Conservation (phyloP, 1,140 invertebrate genomes). For the Bombus sibiricus region DNA sequence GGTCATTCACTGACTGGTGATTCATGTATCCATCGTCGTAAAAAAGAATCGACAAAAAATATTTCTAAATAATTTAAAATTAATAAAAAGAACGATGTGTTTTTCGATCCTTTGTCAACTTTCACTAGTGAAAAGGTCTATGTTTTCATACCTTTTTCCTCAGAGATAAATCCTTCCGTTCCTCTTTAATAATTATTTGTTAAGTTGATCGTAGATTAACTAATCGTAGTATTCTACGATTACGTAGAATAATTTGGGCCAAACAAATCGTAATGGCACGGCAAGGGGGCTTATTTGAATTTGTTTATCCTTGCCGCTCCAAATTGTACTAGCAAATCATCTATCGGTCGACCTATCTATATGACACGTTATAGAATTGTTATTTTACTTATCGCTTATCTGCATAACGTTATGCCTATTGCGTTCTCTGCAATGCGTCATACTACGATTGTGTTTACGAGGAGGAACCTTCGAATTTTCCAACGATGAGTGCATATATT, state of each 20-base stretch:
- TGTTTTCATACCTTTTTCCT: rapidly evolving
- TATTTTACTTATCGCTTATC: constrained; percentile 49
- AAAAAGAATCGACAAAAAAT: not conserved
- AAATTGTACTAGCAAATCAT: constrained; percentile 33
- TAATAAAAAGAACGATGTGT: too few relatives aligned
- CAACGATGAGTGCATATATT: not conserved
- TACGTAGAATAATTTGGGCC: not conserved
- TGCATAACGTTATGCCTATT: constrained; percentile 29
- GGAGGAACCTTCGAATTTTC: constrained; percentile 36
- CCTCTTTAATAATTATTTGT: not conserved
- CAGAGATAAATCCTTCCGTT: rapidly evolving
- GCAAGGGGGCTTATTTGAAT: not conserved
- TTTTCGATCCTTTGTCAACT: not conserved
- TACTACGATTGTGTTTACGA: not conserved
- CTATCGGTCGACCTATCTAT: constrained; percentile 23
- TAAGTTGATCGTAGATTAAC: not conserved
- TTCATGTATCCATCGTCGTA: not conserved
- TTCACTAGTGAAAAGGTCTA: rapidly evolving
- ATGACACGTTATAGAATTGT: constrained; percentile 42
- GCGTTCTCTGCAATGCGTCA: constrained; percentile 40
- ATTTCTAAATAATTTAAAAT: too few relatives aligned
- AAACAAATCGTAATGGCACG: not conserved
- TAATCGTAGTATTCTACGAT: too few relatives aligned
- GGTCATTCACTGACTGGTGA: constrained; percentile 5
- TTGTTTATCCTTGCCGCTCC: constrained; percentile 6